Conservation (phyloP, 2,797 vertebrate species). For the Enteromius mattozi region DNA sequence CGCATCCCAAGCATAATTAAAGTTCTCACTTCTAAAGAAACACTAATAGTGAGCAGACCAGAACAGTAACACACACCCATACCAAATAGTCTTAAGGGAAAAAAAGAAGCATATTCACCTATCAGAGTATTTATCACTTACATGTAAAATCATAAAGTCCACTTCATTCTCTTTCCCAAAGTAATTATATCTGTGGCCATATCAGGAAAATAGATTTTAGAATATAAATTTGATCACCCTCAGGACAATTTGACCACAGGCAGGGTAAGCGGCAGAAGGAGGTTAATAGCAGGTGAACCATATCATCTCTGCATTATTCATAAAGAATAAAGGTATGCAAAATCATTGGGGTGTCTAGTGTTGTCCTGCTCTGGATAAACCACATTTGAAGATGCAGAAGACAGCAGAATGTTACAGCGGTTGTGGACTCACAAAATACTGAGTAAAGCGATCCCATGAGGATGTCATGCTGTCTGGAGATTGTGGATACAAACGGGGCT, state of each 20-base stretch:
- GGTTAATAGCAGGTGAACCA: conserved; percentile 8
- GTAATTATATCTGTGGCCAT: not conserved
- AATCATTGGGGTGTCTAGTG: not conserved
- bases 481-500: conserved; percentile 77
- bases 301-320: conserved; percentile 17
- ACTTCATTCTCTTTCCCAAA: not conserved
- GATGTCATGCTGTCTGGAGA: conserved; percentile 82
- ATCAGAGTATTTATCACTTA: not conserved
- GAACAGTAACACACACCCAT: not conserved
- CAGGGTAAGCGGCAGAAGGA: not conserved
- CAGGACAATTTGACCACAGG: not conserved
- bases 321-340: conserved; percentile 1
- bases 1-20: not conserved
- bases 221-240: not conserved
- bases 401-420: not conserved
- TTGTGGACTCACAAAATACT: conserved; percentile 80
- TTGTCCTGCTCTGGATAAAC: not conserved
- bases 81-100: not conserved
- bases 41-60: not conserved
- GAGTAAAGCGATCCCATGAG: conserved; percentile 83
- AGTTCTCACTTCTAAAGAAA: not conserved
- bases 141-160: not conserved
- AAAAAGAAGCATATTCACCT: not conserved
- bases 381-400: not conserved
- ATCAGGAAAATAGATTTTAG: not conserved